phyloP scores from a whole-genome alignment of 2,888 invertebrate genomes.

The Macaria liturata region DNA sequence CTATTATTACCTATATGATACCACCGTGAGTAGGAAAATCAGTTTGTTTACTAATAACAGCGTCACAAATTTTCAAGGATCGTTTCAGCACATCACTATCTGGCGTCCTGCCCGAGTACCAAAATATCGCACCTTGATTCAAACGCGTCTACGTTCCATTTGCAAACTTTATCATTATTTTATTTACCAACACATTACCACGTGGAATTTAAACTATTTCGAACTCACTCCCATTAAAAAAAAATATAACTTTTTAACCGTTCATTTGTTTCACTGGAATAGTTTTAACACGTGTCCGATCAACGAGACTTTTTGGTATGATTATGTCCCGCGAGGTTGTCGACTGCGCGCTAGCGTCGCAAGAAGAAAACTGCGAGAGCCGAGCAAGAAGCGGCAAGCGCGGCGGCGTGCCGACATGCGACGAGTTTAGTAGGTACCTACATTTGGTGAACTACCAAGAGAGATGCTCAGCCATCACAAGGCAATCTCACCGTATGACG shows the following conservation, averaged over 20 bases:
- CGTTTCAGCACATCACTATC: conserved; percentile 41
- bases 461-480: conserved; percentile 2
- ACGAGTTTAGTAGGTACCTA: conserved; percentile 8
- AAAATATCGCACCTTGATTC: conserved; percentile 69
- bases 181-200: conserved; percentile 17
- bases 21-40: conserved; percentile 13
- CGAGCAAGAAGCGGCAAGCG: not conserved
- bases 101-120: conserved; percentile 71
- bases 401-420: conserved; percentile 13
- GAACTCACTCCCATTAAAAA: too few relatives aligned
- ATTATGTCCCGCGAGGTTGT: conserved; percentile 10
- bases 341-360: conserved; percentile 23
- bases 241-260: not conserved
- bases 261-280: too few relatives aligned
- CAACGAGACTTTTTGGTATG: not conserved
- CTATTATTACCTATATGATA: conserved; percentile 16
- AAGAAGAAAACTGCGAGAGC: conserved; percentile 26
- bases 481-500: conserved; percentile 29
- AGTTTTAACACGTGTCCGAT: too few relatives aligned
- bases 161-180: conserved; percentile 68
- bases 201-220: not conserved
- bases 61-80: conserved; percentile 32
- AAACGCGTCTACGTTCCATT: conserved; percentile 39
- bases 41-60: conserved; percentile 49
- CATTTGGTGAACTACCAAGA: not conserved